Conservation (phyloP, 1,140 invertebrate genomes). For the Ladona fulva region DNA sequence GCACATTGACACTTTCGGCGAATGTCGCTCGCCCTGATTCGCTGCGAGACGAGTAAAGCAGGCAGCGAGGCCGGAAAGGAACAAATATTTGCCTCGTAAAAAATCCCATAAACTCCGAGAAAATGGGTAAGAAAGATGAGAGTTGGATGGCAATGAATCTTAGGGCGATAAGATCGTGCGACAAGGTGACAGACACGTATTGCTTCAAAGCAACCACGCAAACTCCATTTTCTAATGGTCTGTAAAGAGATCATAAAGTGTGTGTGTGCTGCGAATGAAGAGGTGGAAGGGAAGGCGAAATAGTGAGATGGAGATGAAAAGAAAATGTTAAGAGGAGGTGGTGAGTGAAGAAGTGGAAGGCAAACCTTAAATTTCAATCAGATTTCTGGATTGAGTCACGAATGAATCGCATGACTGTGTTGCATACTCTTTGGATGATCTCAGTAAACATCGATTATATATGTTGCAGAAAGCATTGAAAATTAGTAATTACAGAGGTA, state of each 20-base stretch:
- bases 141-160: neutral
- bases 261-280: constrained; percentile 12
- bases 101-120: neutral
- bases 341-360: constrained; percentile 22
- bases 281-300: constrained; percentile 21
- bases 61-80: too few species aligned
- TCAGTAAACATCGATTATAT: too few species aligned
- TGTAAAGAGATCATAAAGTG: constrained; percentile 10
- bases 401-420: too few species aligned
- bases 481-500: too few species aligned
- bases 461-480: too few species aligned
- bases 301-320: constrained; percentile 15
- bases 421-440: too few species aligned
- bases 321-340: constrained; percentile 15
- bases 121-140: neutral
- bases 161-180: neutral
- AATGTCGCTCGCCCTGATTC: too few species aligned
- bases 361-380: too few species aligned
- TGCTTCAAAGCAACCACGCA: neutral
- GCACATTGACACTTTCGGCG: too few species aligned
- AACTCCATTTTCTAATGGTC: neutral
- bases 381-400: too few species aligned
- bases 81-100: constrained; percentile 4
- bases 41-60: too few species aligned
- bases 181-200: neutral